Conservation (phyloP, 2,113 vertebrate genomes). For the Aldabrachelys gigantea region DNA sequence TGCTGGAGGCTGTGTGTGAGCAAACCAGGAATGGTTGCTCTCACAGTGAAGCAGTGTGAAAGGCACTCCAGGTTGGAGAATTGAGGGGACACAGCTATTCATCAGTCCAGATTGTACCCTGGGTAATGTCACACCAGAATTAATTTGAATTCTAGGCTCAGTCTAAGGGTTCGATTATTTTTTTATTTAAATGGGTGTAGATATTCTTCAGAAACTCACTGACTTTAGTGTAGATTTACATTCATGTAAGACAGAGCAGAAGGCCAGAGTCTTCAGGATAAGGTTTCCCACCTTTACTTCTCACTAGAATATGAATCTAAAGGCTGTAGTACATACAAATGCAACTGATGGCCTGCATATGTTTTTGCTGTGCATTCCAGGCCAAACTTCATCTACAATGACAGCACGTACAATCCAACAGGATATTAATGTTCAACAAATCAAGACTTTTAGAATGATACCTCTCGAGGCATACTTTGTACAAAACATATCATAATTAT, state of each 20-base stretch:
- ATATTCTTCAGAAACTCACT: background rate
- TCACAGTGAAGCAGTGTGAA: too few species aligned
- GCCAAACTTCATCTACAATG: background rate
- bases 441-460: too few species aligned
- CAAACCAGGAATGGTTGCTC: too few species aligned
- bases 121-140: background rate
- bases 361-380: background rate
- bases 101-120: too few species aligned
- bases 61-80: too few species aligned
- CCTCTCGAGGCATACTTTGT: too few species aligned
- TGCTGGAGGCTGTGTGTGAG: too few species aligned
- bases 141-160: background rate
- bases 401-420: too few species aligned
- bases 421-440: too few species aligned
- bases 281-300: rapidly evolving
- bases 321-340: background rate
- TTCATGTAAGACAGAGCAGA: background rate
- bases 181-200: background rate
- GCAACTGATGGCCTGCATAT: background rate
- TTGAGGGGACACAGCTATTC: too few species aligned
- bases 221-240: background rate
- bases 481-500: too few species aligned
- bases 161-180: background rate
- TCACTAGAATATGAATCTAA: background rate
- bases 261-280: background rate